Base-by-base conservation (phyloP, 1,140 invertebrate genomes). In the Cepaea nemoralis region DNA sequence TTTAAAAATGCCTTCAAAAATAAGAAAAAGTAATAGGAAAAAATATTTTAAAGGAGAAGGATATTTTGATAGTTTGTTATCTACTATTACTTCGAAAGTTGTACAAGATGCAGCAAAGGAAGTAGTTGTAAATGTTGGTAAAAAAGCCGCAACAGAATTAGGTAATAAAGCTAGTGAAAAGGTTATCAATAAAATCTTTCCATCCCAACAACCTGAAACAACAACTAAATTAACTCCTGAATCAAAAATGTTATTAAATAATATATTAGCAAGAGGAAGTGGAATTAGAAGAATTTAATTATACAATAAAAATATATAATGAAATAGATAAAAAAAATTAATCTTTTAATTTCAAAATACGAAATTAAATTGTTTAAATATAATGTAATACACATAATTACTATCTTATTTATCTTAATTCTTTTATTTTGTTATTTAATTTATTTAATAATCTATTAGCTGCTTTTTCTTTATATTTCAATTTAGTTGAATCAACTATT, bases 161-260 rank as follows among this genome's bases (percentile, higher is more conserved):
- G 59, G n/a, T 6, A 63, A 63, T 63, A 45, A 45, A 45, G 42
- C 42, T 45, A 45, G 55, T n/a, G 24, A 59, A 59, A 63, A 63
- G 33, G 59, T 63, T 63, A 63, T 63, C 6, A 31, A 63, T 63
- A 63, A 6, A 63, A 31, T 63, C 33, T 63, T 63, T 63, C 6
- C 6, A 45, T 45, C 42, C 16, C 6, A 45, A 45, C 6, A 45
- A 45, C 42, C 59, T 31, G 5, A 5, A 31, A 1, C 27, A 55
- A 14, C 50, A 22, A 22, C 59, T 27, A 16, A 63, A 63, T 63
- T 27, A 31, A 63, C 59, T 22, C 59, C 59, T 63, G 59, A 63
- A 63, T 63, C 59, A 63, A 63, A 16, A 31, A 63, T 63, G 6
- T 63, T 63, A 63, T 63, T 63, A 63, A 63, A 63, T 63, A 63